Base-by-base conservation (phyloP, 1,140 invertebrate genomes). In the Conus ventricosus region DNA sequence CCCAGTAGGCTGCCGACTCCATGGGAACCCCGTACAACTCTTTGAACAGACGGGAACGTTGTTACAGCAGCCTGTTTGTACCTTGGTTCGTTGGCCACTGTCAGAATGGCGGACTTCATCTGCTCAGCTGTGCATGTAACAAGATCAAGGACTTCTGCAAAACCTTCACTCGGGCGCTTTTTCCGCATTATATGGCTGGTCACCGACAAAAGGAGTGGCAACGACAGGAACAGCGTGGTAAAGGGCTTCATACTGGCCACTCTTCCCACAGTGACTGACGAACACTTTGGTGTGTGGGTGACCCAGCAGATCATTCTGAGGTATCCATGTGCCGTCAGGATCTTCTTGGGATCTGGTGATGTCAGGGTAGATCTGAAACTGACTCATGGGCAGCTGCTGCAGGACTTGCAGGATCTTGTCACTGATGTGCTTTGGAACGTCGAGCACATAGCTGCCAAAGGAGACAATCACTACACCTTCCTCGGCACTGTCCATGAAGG, bases 241-340 rank as follows among this genome's bases (percentile, higher is more conserved):
- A 78, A 96, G 15, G 97, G 96, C 94, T n/a, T 98, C 97, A 67
- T 96, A 97, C 1, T 96, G 96, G 25, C 97, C 96, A 92, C 97
- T 96, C 63, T 97, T 96, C 0, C 97, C 39, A 97, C 25, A 97
- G 91, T 98, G 97, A 0, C 97, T 96, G 88, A 97, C 96, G 88
- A 97, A 97, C 0, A 96, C 96, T 63, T 96, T 89, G 25, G 91
- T 92, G 27, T 93, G 91, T 7, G 90, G 89, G 85, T 94, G 92
- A 96, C 96, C 97, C 63, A 98, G 95, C 57, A 98, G 96, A 93
- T 98, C 97, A 92, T 98, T 97, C 93, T 98, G 97, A 1, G 97
- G 97, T 90, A 97, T 95, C 97, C 97, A 98, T 78, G 96, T 1
- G 96, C 96, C 0, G 97, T 95, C 93, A 96, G 96, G 0, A 98